Conservation (phyloP, 2,113 vertebrate species). For the Ondatra zibethicus region DNA sequence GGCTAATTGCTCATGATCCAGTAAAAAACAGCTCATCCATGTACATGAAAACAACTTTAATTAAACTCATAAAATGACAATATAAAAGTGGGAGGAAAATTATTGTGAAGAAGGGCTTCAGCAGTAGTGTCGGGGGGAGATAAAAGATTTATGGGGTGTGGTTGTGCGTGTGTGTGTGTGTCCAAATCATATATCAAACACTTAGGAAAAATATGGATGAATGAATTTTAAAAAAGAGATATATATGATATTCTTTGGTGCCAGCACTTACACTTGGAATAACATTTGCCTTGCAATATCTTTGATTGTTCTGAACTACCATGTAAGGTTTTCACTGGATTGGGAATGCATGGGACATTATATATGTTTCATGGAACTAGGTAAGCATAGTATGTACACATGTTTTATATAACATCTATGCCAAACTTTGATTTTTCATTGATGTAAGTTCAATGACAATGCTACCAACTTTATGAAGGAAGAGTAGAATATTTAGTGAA, state of each 20-base stretch:
- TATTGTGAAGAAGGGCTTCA: neutral
- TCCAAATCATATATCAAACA: neutral
- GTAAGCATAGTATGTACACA: rapidly evolving
- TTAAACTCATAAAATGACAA: neutral
- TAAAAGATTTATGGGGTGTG: neutral
- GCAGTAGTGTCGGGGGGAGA: too few relatives aligned
- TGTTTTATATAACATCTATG: neutral
- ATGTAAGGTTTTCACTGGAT: neutral
- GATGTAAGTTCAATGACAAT: neutral
- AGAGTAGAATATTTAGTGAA: neutral
- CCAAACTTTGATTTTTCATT: neutral
- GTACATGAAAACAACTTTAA: neutral
- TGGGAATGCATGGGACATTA: neutral
- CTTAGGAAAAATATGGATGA: neutral
- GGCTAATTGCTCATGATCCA: neutral
- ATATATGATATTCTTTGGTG: rapidly evolving
- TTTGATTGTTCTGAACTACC: neutral
- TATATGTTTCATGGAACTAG: neutral
- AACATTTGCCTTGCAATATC: neutral
- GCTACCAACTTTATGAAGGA: neutral
- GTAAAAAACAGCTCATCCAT: neutral
- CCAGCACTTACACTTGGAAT: neutral
- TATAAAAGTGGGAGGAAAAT: too few relatives aligned
- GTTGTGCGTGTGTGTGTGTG: neutral
- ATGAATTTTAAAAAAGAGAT: neutral